A percentile compares a stretch with the other conserved stretches of the same genome.
phyloP scores from a whole-genome alignment of 1,140 invertebrate species.

The Scaptomyza montana region DNA sequence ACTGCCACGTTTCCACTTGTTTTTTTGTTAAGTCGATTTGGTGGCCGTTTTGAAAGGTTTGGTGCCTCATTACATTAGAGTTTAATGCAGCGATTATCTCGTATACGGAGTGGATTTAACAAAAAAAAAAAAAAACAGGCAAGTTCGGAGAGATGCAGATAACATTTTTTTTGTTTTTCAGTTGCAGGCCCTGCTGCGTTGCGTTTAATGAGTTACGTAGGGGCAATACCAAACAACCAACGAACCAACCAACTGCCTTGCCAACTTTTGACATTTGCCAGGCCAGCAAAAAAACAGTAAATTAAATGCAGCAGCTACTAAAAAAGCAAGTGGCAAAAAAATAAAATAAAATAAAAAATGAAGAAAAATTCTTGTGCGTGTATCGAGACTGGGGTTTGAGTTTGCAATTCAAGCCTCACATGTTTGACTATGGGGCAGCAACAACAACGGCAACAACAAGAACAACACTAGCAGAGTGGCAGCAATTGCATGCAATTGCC shows the following conservation, averaged over 20 bases:
- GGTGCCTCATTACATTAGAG: slow-evolving; percentile 52
- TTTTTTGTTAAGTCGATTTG: not conserved
- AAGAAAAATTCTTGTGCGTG: slow-evolving; percentile 31
- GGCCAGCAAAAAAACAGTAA: slow-evolving; percentile 48
- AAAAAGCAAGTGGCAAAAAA: slow-evolving; percentile 7
- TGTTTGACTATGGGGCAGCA: slow-evolving; percentile 26
- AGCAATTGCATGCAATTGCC: slow-evolving; percentile 53
- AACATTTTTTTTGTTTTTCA: slow-evolving; percentile 2
- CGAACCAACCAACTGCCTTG: slow-evolving; percentile 36
- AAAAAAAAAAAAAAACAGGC: slow-evolving; percentile 6
- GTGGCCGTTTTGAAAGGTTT: slow-evolving; percentile 27
- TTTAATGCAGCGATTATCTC: slow-evolving; percentile 39
- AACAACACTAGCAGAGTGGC: not conserved
- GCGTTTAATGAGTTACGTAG: slow-evolving; percentile 66
- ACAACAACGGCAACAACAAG: slow-evolving; percentile 9
- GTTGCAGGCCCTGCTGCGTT: slow-evolving; percentile 10
- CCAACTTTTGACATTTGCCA: slow-evolving; percentile 70
- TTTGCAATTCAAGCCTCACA: slow-evolving; percentile 26
- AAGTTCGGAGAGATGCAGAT: slow-evolving; percentile 28
- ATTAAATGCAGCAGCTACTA: slow-evolving; percentile 58
- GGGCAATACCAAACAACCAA: too few relatives aligned
- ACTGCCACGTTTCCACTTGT: too few relatives aligned
- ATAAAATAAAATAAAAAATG: not conserved
- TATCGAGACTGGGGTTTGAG: slow-evolving; percentile 29
- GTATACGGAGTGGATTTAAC: slow-evolving; percentile 22